These are phyloP conservation scores for Lepilemur septentrionalis DNA, from an alignment of 2,797 vertebrate species.

Conservation along the genomic window DNA sequence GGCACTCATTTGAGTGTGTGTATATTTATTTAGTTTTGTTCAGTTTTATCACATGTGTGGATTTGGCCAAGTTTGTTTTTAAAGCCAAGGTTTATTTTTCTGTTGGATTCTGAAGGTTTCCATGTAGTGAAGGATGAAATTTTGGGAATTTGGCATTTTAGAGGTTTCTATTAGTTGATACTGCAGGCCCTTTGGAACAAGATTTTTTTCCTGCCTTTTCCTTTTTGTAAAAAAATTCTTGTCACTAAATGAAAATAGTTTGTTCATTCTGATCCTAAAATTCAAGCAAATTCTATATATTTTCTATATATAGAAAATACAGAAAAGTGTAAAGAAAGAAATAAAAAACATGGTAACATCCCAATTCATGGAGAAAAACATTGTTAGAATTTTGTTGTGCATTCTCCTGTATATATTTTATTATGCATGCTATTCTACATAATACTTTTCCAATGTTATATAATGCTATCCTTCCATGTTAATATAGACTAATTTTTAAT, in stretches of 20 bases:
- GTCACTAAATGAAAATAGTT: neutral
- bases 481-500: neutral
- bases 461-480: neutral
- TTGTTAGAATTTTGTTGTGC: slow-evolving; percentile 16
- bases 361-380: neutral
- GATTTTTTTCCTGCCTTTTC: neutral
- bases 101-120: neutral
- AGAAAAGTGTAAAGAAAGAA: slow-evolving; percentile 2
- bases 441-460: neutral
- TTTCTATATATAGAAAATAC: neutral
- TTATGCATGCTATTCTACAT: neutral
- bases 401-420: neutral
- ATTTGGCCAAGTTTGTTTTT: neutral
- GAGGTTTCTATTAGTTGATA: neutral
- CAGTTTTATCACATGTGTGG: neutral
- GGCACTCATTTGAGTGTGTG: neutral
- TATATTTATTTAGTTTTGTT: neutral
- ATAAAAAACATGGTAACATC: neutral
- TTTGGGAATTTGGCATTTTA: slow-evolving; percentile 8
- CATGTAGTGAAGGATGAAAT: neutral
- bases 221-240: neutral
- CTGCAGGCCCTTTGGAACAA: neutral
- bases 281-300: neutral
- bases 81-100: neutral
- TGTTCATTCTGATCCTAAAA: neutral